phyloP scores from a whole-genome alignment of 2,888 invertebrate species.

The Himalopsyche kuldschensis region DNA sequence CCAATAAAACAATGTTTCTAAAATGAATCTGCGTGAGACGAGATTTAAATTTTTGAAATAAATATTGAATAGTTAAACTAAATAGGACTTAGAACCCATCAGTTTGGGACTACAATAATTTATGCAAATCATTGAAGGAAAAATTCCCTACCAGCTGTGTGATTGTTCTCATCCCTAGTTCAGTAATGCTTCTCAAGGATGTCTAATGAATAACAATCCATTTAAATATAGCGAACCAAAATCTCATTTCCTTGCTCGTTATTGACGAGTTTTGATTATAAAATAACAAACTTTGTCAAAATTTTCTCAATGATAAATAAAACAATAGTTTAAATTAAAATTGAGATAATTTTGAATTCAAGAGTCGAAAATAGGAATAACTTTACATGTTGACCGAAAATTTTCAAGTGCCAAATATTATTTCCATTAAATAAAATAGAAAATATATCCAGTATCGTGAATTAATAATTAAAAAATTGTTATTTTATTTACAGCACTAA shows the following conservation, averaged over 20 bases:
- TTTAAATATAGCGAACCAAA: not conserved
- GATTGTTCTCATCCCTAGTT: not conserved
- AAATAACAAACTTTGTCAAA: not conserved
- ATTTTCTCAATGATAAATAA: not conserved
- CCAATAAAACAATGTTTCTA: too few species aligned
- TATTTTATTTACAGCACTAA: too few species aligned
- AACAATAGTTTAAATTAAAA: not conserved
- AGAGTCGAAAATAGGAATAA: not conserved
- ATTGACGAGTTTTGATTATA: not conserved
- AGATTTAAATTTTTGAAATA: too few species aligned
- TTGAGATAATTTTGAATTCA: not conserved
- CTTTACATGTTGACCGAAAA: not conserved
- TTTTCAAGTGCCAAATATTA: too few species aligned
- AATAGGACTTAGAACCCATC: too few species aligned
- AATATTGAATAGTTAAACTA: too few species aligned
- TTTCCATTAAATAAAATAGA: too few species aligned
- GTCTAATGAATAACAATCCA: not conserved
- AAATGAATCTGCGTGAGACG: too few species aligned
- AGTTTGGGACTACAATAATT: too few species aligned
- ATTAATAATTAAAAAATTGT: too few species aligned
- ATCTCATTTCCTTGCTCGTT: not conserved
- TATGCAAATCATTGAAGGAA: not conserved
- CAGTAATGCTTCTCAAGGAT: not conserved
- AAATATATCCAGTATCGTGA: too few species aligned
- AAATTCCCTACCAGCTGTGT: not conserved